Conservation (phyloP, 2,888 invertebrate species). For the Eurytoma adleriae region DNA sequence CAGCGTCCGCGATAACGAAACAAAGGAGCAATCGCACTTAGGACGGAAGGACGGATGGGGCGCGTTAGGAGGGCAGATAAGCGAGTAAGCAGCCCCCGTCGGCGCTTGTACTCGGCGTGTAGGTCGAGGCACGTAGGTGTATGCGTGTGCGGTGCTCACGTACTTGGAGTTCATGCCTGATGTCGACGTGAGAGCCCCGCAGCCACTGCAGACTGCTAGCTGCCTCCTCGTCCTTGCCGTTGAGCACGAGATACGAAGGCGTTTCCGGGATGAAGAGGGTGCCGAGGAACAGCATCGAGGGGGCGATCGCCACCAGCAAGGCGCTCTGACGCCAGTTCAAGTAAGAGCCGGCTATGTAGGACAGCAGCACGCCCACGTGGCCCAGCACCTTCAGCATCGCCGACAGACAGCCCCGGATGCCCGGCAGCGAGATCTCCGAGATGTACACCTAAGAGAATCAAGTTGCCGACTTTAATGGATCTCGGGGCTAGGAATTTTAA, state of each 20-base stretch:
- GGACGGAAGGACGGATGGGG: neutral
- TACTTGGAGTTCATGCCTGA: constrained; percentile 82
- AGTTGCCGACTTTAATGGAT: neutral
- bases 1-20: no score
- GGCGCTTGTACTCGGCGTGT: no score
- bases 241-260: constrained; percentile 88
- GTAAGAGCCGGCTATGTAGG: constrained; percentile 89
- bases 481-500: no score
- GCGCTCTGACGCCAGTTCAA: constrained; percentile 92
- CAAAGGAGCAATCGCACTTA: no score
- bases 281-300: constrained; percentile 85
- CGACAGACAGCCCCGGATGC: constrained; percentile 90
- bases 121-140: no score
- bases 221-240: constrained; percentile 87
- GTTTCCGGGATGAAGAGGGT: constrained; percentile 92
- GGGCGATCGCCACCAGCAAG: constrained; percentile 86
- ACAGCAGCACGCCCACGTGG: constrained; percentile 89
- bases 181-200: constrained; percentile 88
- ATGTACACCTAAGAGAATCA: constrained; percentile 84
- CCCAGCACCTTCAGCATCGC: constrained; percentile 91
- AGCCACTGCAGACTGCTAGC: constrained; percentile 85
- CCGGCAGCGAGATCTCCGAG: constrained; percentile 92
- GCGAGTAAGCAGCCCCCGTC: no score
- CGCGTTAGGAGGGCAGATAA: constrained; percentile 52
- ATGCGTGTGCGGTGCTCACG: constrained; percentile 18